Percentiles rank a stretch among this genome's conserved stretches.
Conservation (phyloP, 2,888 invertebrate genomes). For the Linnaemya tessellans region DNA sequence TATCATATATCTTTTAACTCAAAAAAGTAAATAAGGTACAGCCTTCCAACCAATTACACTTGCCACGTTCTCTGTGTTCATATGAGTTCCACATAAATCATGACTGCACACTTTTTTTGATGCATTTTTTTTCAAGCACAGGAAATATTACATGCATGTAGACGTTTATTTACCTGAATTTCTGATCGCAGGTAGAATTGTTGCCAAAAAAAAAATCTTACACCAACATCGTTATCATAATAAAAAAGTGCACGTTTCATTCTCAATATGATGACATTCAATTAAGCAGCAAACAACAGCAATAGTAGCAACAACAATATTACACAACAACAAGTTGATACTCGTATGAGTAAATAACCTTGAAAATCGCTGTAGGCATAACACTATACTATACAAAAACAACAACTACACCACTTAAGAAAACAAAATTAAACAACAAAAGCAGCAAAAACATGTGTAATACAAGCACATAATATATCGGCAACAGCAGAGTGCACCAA, state of each 20-base stretch:
- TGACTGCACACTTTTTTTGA: conserved; percentile 33
- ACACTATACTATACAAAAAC: background rate
- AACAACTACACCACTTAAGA: conserved; percentile 17
- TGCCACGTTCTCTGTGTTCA: conserved; percentile 1
- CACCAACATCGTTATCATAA: conserved; percentile 56
- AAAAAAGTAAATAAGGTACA: no score
- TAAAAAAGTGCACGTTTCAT: conserved; percentile 53
- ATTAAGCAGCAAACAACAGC: conserved; percentile 56
- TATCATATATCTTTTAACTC: no score
- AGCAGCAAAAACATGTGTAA: conserved; percentile 63
- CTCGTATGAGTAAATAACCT: conserved; percentile 66
- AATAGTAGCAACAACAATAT: conserved; percentile 39
- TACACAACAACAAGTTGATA: conserved; percentile 63
- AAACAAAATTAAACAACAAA: conserved; percentile 44
- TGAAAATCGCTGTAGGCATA: conserved; percentile 66
- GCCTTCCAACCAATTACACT: background rate
- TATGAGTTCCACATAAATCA: conserved; percentile 46
- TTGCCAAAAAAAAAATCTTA: conserved; percentile 50
- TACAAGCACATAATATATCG: conserved; percentile 62
- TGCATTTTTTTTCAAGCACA: conserved; percentile 16
- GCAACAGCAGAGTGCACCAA: conserved; percentile 42
- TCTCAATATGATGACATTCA: conserved; percentile 69
- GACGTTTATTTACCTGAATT: conserved; percentile 26
- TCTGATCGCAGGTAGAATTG: conserved; percentile 62
- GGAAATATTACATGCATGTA: conserved; percentile 20